These are phyloP conservation scores for Scaptomyza cyrtandrae DNA, from an alignment of 2,888 invertebrate species.

Conservation along the genomic window DNA sequence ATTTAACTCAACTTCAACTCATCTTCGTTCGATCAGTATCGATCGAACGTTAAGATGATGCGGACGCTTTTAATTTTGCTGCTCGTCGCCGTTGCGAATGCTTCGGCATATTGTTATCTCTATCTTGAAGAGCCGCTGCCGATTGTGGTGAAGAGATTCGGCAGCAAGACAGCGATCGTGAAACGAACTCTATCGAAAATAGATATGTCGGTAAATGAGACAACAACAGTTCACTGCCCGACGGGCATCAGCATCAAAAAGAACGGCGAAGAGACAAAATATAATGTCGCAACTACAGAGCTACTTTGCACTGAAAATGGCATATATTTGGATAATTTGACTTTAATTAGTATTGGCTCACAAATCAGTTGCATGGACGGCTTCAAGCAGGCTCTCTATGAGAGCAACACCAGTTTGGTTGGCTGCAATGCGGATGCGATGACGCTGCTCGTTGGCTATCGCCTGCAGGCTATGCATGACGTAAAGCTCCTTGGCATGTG, in stretches of 20 bases:
- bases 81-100: background rate
- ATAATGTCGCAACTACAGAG: constrained; percentile 5
- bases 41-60: constrained; percentile 12
- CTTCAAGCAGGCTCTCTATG: constrained; percentile 22
- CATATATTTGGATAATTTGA: background rate
- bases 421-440: constrained; percentile 36
- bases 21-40: constrained; percentile 28
- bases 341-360: no score
- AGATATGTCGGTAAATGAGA: constrained; percentile 22
- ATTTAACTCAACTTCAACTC: background rate
- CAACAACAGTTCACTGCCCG: constrained; percentile 36
- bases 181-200: background rate
- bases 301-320: constrained; percentile 14
- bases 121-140: constrained; percentile 9
- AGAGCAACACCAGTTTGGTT: constrained; percentile 33
- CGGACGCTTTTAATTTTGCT: constrained; percentile 11
- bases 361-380: background rate
- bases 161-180: constrained; percentile 38
- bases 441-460: constrained; percentile 44
- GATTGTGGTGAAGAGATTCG: constrained; percentile 40
- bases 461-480: constrained; percentile 6
- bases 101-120: constrained; percentile 2
- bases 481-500: constrained; percentile 42
- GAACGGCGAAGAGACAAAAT: background rate
- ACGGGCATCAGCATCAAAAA: background rate